Percentiles rank a stretch among this genome's conserved stretches.
These are phyloP conservation scores for Heliconius hewitsoni DNA, from an alignment of 1,140 invertebrate genomes.

Conservation along the genomic window DNA sequence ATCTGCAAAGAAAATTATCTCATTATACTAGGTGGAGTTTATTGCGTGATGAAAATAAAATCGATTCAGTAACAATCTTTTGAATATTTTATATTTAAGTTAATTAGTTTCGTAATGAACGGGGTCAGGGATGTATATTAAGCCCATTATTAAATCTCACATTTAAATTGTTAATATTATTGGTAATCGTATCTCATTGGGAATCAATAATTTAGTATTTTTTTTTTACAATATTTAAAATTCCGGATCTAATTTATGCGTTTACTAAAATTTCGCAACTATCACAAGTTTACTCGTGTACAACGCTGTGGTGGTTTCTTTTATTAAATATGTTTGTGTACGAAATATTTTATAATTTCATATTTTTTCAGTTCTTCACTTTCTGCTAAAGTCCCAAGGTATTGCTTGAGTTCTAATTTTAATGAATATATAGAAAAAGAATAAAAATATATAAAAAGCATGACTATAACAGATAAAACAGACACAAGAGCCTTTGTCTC, in stretches of 20 bases:
- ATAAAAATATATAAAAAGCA: too few species aligned
- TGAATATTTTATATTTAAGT: constrained; percentile 10
- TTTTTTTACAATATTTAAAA: not conserved
- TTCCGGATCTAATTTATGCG: not conserved
- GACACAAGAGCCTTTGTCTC: too few species aligned
- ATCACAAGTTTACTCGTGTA: not conserved
- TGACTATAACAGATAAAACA: too few species aligned
- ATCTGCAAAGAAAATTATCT: constrained; percentile 47
- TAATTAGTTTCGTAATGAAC: not conserved
- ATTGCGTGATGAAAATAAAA: not conserved
- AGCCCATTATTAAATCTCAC: constrained; percentile 4
- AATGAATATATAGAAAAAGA: too few species aligned
- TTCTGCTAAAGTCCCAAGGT: too few species aligned
- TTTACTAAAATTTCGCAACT: not conserved
- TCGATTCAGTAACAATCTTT: not conserved
- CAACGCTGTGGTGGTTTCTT: not conserved
- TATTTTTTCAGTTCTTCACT: not conserved
- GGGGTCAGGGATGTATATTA: constrained; percentile 8
- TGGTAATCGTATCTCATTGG: constrained; percentile 4
- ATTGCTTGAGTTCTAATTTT: not conserved
- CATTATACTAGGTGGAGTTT: not conserved
- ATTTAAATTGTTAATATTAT: constrained; percentile 7
- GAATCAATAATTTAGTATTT: not conserved
- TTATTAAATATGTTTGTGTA: not conserved
- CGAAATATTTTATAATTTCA: too few species aligned